phyloP scores from a whole-genome alignment of 2,888 invertebrate genomes.

The Eupsilia transversa region DNA sequence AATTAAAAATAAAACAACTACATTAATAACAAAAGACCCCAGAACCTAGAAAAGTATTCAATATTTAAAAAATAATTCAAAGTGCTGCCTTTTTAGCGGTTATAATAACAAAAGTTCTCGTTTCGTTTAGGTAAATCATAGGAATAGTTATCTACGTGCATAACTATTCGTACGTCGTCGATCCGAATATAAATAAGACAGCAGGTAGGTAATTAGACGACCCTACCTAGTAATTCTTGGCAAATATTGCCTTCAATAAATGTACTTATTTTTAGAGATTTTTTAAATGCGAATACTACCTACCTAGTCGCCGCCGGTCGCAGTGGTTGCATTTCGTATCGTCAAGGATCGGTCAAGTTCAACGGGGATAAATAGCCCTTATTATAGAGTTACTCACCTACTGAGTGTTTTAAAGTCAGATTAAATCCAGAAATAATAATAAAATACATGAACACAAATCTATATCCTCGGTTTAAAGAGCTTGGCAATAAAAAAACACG shows the following conservation, averaged over 20 bases:
- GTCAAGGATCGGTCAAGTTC: background rate
- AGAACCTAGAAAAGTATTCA: too few relatives aligned
- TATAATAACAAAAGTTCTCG: background rate
- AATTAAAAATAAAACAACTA: too few relatives aligned
- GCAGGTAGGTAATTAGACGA: background rate
- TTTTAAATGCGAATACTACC: background rate
- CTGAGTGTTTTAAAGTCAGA: background rate
- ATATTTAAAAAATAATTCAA: background rate
- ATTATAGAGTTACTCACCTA: too few relatives aligned
- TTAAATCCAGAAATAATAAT: conserved; percentile 6
- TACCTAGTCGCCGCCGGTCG: background rate
- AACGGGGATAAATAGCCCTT: background rate
- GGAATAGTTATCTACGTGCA: background rate
- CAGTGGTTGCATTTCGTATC: background rate
- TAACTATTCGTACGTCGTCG: too few relatives aligned
- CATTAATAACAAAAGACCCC: background rate
- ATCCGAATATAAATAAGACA: background rate
- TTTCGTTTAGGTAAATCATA: background rate
- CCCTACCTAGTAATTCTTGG: background rate
- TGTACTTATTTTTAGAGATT: background rate
- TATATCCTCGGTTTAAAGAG: conserved; percentile 58
- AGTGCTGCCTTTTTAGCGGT: background rate
- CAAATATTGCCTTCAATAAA: background rate
- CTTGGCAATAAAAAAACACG: conserved; percentile 72
- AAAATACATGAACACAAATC: conserved; percentile 33